Base-by-base conservation (phyloP, 1,140 invertebrate species). In the Drosophila ohnishii region DNA sequence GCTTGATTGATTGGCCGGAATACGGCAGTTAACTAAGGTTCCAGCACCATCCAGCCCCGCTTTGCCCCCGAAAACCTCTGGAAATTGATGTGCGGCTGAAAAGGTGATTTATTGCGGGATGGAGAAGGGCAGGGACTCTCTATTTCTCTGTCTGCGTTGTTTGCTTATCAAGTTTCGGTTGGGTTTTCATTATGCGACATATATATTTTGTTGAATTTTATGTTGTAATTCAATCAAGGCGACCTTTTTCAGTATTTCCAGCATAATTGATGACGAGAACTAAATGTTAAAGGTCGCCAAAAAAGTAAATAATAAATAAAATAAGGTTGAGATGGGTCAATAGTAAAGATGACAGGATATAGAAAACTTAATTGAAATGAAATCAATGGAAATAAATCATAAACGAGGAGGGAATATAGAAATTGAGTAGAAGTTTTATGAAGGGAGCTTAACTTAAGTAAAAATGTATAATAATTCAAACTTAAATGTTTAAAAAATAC, bases 21-120 rank as follows among this genome's bases (percentile, higher is more conserved):
- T 53, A 47, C 51, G 51, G 48, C 69, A 61, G 67, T 75, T 75
- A 75, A 75, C 60, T 58, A 73, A 64, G 51, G 51, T 44, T 39
- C 7, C 34, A 50, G 35, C 34, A 14, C 14, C 48, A 39, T 37
- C 9, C 2, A n/a, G 47, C n/a, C n/a, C 16, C 14, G 14, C 22
- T 25, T 22, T 30, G 0, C 8, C 35, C 10, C 16, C 19, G 5
- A 32, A 42, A 56, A 11, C 44, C 37, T 19, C 51, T 75, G 30
- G 22, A 75, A 75, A 75, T 75, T 66, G 61, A 75, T 75, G 72
- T 59, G 73, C 55, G 73, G 72, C 35, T 64, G 55, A 55, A 22
- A 55, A 60, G 73, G 73, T 75, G 73, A 75, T 75, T 60, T 75
- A 75, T 75, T 75, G 55, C 40, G 60, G 53, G 30, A 56, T n/a